Conservation (phyloP, 1,140 invertebrate species). For the Euura lappo region DNA sequence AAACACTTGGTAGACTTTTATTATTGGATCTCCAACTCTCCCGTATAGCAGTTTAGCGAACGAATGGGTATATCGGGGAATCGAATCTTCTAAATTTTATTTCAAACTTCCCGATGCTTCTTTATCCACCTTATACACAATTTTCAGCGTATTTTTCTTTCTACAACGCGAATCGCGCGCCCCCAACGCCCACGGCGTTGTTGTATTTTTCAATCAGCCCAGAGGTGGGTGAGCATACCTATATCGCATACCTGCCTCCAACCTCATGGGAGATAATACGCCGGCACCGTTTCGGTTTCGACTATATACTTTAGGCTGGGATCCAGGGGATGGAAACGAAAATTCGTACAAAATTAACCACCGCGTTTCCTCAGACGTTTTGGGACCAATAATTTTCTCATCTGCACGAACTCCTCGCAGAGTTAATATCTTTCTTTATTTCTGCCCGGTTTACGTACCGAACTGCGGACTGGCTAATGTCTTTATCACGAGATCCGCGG, state of each 20-base stretch:
- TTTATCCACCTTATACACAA: neutral
- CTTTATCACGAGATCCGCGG: neutral
- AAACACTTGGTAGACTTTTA: neutral
- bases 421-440: conserved; percentile 11
- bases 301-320: neutral
- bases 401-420: conserved; percentile 32
- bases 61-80: neutral
- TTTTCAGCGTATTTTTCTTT: neutral
- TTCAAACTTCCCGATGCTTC: neutral
- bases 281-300: neutral
- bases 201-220: conserved; percentile 13
- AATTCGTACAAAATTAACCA: too few relatives aligned
- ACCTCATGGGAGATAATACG: conserved; percentile 1
- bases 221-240: neutral
- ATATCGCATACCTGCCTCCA: neutral
- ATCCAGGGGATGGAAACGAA: neutral
- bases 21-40: neutral
- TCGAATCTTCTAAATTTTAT: neutral
- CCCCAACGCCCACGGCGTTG: neutral
- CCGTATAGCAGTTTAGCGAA: neutral
- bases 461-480: neutral
- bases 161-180: neutral
- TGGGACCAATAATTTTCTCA: conserved; percentile 48
- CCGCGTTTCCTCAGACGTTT: neutral
- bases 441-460: neutral